Base-by-base conservation (phyloP, 1,140 invertebrate species). In the Cherax destructor region DNA sequence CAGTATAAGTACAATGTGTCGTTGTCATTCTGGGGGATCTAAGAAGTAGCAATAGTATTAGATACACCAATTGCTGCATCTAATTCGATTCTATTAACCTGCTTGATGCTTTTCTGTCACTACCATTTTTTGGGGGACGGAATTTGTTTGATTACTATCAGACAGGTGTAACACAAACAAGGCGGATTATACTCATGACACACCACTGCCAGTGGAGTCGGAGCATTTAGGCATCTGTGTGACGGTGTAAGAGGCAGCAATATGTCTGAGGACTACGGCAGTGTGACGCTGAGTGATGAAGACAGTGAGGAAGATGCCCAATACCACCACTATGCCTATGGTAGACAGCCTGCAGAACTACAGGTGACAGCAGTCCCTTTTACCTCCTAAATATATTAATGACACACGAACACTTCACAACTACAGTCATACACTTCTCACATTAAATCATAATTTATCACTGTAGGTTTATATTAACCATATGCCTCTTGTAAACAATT, bases 281-380 rank as follows among this genome's bases (percentile, higher is more conserved):
- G 76, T 24, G 72, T 91, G 81, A 78, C 72, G 52, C 52, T 91
- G 16, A 91, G 81, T 50, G 88, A 91, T 49, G 88, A 91, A 30
- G 88, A 91, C 81, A 91, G 88, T 72, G 88, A 91, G 52, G 88
- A 91, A 61, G 88, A 91, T 76, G 41, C 83, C 52, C 88, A 84
- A 18, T 50, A 50, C 61, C 77, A 69, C 83, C 83, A 50, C 4
- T 77, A 86, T 56, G 72, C 47, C 50, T 13, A 56, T 56, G 56
- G 50, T 56, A 85, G 81, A n/a, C 88, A 91, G 59, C 88, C 81
- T 7, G 30, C 83, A 9, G 88, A 91, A 84, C 77, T 91, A 85
- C 88, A 91, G 88, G 88, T 91, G 81, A 24, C 30, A 41, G 30
- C 2, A 41, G 30, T 2, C 30, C 30, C 30, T 41, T 2, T 41